Base-by-base conservation (phyloP, 1,140 invertebrate genomes). In the Hyles vespertilio region DNA sequence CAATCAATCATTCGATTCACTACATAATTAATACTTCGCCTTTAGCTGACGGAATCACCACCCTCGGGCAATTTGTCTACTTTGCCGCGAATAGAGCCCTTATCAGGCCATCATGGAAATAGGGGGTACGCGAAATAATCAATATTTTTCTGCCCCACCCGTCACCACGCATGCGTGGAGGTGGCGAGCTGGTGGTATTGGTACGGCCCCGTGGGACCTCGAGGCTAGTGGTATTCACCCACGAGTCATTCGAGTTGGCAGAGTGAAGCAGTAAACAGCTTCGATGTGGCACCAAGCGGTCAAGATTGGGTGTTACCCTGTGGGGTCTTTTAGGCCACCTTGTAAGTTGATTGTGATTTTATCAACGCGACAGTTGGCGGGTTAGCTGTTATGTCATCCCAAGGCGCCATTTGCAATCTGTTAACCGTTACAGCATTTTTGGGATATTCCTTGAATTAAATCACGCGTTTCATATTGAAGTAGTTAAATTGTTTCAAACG, bases 21-120 rank as follows among this genome's bases (percentile, higher is more conserved):
- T 85, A 81, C 79, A 86, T 86, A 81, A 86, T 86, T 86, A 84
- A 86, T 84, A 83, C 68, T 51, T 60, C 61, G 58, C 61, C 67
- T 47, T 56, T 56, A 56, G 45, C 9, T 45, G 43, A 69, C 54
- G 56, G 73, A 81, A 81, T 82, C 82, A 77, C 70, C 81, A 74
- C 77, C 79, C 77, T 54, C 67, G 33, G 53, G 65, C 70, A 82
- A 84, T 86, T 84, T 84, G 79, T 83, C 79, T 67, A 62, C 69
- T 64, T 65, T 60, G 61, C 79, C 69, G 66, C 70, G 74, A 76
- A 75, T 72, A 68, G 61, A 67, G 71, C 51, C 67, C 76, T 84
- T 86, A 86, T 86, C 83, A 64, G 61, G 51, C 65, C 72, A 86
- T 84, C 81, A 77, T 77, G 72, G 63, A 70, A 79, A 82, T 78